Evolutionary conservation across 2,888 invertebrate species (phyloP).

Genomic region (Cheilosia grossa): DNA sequence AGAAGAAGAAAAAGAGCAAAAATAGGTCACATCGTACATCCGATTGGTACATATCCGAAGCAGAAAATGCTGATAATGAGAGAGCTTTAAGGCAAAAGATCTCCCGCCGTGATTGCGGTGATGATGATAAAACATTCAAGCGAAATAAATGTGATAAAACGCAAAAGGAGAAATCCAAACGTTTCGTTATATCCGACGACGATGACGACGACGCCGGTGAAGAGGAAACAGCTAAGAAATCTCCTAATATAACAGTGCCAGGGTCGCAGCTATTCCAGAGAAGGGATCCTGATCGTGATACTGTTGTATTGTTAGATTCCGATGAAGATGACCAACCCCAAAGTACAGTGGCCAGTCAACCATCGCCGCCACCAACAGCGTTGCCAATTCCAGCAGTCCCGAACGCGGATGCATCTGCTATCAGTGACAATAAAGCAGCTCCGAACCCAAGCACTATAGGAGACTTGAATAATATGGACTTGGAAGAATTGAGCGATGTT

Average conservation of each 20-base stretch:
- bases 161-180: constrained; percentile 19
- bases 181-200: constrained; percentile 47
- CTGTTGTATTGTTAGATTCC: constrained; percentile 49
- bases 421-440: background rate
- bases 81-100: constrained; percentile 10
- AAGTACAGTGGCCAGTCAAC: background rate
- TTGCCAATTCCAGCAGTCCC: background rate
- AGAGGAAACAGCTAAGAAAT: no score
- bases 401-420: background rate
- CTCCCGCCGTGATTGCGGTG: background rate
- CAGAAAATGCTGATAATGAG: constrained; percentile 18
- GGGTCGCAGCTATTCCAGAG: constrained; percentile 31
- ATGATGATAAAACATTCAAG: background rate
- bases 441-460: background rate
- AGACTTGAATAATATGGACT: constrained; percentile 39
- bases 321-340: constrained; percentile 20
- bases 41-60: constrained; percentile 23
- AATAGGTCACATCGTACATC: constrained; percentile 6
- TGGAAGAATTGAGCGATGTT: constrained; percentile 39
- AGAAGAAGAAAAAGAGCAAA: constrained; percentile 59
- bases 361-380: background rate
- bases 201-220: constrained; percentile 9
- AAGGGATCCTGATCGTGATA: constrained; percentile 2
- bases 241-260: background rate
- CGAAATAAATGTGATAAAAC: constrained; percentile 26